Base-by-base conservation (phyloP, 2,113 vertebrate species). In the Petromus typicus region DNA sequence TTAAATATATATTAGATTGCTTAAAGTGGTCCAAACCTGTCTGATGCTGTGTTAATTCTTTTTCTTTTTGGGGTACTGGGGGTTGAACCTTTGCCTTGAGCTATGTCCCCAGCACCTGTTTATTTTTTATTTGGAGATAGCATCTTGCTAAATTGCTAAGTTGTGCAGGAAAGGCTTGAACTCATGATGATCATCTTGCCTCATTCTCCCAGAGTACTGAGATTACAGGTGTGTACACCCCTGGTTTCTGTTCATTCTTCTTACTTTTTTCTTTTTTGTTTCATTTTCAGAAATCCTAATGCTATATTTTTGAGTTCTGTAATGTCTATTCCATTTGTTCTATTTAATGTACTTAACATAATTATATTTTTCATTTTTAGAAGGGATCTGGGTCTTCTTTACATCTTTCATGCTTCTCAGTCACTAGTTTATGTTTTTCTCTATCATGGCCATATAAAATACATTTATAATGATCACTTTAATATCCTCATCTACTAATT, bases 381-480 rank as follows among this genome's bases (percentile, higher is more conserved):
- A 25, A 93, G 43, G 22, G 30, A 6, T 40, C 59, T 85, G 40
- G 43, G 37, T 83, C 30, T 79, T 86, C 37, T 80, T 86, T 48
- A 45, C 90, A 56, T 61, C 59, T 95, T 82, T 32, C 10, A 11
- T 91, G 56, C 34, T 18, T 79, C 11, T 94, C 63, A 14, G 87
- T 90, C 73, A 30, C 34, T 71, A 75, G 48, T 57, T 76, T 40
- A 63, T 96, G 18, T 56, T 89, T 90, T 93, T 32, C 5, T 93
- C 48, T 96, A 34, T 25, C 34, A 71, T 94, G 79, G 37, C 78
- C 51, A 86, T 83, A 13, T 83, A 43, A 37, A 79, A 63, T 48
- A 66, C 48, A 92, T 57, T 92, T 88, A 73, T 87, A 81, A 57
- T 92, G 84, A 91, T 7, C 8, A 34, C 27, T 91, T 93, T 88